Evolutionary conservation across 2,797 vertebrate species (phyloP), one percentile per base, ranked within the genome.

Genomic region (Eupleurogrammus muticus): DNA sequence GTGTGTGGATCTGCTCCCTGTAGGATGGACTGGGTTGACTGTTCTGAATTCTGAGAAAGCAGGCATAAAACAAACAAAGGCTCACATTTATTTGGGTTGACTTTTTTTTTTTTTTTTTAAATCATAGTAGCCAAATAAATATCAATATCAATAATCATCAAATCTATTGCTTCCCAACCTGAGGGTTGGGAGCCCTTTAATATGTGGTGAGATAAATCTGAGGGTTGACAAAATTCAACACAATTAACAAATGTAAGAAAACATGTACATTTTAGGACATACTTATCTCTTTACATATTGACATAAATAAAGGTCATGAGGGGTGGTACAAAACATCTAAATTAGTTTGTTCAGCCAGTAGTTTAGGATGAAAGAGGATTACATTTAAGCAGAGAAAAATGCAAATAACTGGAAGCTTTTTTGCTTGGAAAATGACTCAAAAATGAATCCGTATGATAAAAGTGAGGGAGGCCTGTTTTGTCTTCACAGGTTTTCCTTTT

Each of bases 1-100:
- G 85, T 36, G 90, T 92, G 86, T 99, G 98, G 85, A 99, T 99
- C 89, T 98, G 94, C 64, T 97, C 93, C 61, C 94, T 95, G 85
- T 95, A 95, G 61, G 95, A 91, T 47, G 95, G 93, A 89, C 93
- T 90, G 84, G 86, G 90, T 77, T 91, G 93, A 77, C 86, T 80
- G 84, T 89, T 90, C 77, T 87, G 92, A 83, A 97, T 95, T 71
- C 97, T 99, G 85, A 17, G 35, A 60, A 51, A 57, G 64, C 16
- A 76, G 21, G 60, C 8, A 80, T 14, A 12, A 54, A 44, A 10
- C 34, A 42, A 34, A 10, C 23, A 49, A 17, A 35, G 5, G 59
- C 3, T 20, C 4, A 0, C 16, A 42, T 34, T 0, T 16, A 2
- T 2, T 21, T 62, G 14, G 34, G 9, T 9, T 55, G 35, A 66